Base-by-base conservation (phyloP, 2,797 vertebrate genomes). In the Enteromius argenteus region DNA sequence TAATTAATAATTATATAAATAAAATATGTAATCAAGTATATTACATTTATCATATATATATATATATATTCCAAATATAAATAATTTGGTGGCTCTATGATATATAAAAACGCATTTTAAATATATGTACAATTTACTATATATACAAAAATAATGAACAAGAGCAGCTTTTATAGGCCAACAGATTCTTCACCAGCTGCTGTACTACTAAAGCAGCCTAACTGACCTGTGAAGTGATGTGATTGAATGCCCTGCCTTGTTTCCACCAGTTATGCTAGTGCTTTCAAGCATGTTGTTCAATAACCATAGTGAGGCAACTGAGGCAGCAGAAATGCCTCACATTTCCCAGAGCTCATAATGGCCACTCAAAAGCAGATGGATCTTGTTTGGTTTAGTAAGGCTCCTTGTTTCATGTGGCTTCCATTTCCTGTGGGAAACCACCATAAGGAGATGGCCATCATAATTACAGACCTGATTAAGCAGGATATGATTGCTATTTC, bases 271-370 rank as follows among this genome's bases (percentile, higher is more conserved):
- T 74, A 74, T 79, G 80, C 58, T 51, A 72, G 79, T 68, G 17
- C 81, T 81, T 37, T 75, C 46, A 66, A 78, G 77, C 78, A 72
- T 83, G 69, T 87, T 76, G 73, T 82, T 66, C 27, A 46, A 88
- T 87, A 81, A 85, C 87, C 87, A 88, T 86, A 86, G 87, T 85
- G 87, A 88, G 80, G 84, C 67, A 83, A 79, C 80, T n/a, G 19
- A 42, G 44, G 60, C 68, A 75, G 77, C 72, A 84, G 71, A 86
- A 90, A 88, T 88, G 76, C 69, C 79, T 27, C 44, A 30, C 64
- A 81, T 78, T 85, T 84, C 79, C 74, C 51, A 64, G 44, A 69
- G 75, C 51, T 78, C 37, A 89, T 84, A 86, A 89, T 83, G 76
- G 79, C 60, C 79, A 81, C 84, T 87, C 66, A 77, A 46, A 15